Conservation (phyloP, 2,888 invertebrate genomes). For the Galeopsomyia nigrocyanea region DNA sequence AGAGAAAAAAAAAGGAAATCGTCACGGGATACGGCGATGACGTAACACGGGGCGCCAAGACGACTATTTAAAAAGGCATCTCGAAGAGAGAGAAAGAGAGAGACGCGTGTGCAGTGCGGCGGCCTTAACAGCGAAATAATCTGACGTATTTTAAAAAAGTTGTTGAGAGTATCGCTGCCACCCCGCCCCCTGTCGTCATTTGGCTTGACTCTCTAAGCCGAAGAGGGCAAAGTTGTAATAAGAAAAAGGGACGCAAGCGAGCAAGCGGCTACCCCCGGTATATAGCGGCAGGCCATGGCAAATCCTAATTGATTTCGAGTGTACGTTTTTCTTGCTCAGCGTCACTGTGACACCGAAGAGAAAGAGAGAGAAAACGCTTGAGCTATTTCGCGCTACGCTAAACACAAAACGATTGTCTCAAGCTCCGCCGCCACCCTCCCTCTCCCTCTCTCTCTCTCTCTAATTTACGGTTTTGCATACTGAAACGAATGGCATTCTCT, state of each 20-base stretch:
- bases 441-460: background rate
- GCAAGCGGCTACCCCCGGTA: slow-evolving; percentile 51
- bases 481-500: too few relatives aligned
- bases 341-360: too few relatives aligned
- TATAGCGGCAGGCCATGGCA: slow-evolving; percentile 40
- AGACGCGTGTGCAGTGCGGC: background rate
- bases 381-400: too few relatives aligned
- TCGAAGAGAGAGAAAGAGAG: slow-evolving; percentile 1
- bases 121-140: slow-evolving; percentile 60
- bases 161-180: slow-evolving; percentile 62
- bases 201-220: slow-evolving; percentile 45
- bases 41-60: background rate
- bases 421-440: background rate
- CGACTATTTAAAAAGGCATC: slow-evolving; percentile 46
- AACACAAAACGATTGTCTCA: background rate
- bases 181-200: slow-evolving; percentile 12
- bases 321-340: background rate
- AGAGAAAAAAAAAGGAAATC: slow-evolving; percentile 17
- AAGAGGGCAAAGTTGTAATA: slow-evolving; percentile 49
- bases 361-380: too few relatives aligned
- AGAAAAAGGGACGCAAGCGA: slow-evolving; percentile 34
- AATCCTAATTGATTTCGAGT: slow-evolving; percentile 44
- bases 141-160: slow-evolving; percentile 67
- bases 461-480: too few relatives aligned
- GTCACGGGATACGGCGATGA: background rate